phyloP scores from a whole-genome alignment of 2,888 invertebrate species.

The Tipula confusa region DNA sequence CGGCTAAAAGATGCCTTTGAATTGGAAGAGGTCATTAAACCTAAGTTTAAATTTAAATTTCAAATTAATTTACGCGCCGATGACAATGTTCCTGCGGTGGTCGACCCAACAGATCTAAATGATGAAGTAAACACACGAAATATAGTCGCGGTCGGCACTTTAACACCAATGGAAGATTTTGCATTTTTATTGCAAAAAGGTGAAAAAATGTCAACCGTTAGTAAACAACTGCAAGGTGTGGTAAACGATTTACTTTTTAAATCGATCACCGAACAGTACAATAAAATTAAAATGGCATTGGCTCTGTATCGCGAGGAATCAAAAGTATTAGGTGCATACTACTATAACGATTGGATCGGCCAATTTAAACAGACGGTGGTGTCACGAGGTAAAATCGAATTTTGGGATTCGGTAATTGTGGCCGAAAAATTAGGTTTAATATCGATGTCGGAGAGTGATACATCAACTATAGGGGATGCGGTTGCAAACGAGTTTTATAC shows the following conservation, averaged over 20 bases:
- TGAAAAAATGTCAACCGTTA: constrained; percentile 42
- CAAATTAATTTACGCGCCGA: constrained; percentile 30
- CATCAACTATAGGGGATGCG: constrained; percentile 33
- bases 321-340: constrained; percentile 41
- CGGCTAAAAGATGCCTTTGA: constrained; percentile 53
- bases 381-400: constrained; percentile 40
- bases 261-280: constrained; percentile 39
- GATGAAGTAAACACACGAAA: no score
- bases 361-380: constrained; percentile 43
- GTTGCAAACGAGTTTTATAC: constrained; percentile 35
- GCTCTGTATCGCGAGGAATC: constrained; percentile 49
- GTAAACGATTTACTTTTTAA: constrained; percentile 42
- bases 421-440: constrained; percentile 42
- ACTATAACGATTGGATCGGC: constrained; percentile 46
- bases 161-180: constrained; percentile 60
- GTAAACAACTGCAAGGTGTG: constrained; percentile 43
- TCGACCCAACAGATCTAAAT: no score
- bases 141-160: constrained; percentile 53
- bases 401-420: constrained; percentile 45
- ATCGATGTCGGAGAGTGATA: constrained; percentile 33
- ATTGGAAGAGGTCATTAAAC: constrained; percentile 49
- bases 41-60: constrained; percentile 34
- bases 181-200: constrained; percentile 49
- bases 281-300: constrained; percentile 42
- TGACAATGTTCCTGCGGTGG: neutral